A percentile compares a stretch with the other conserved stretches of the same genome.
Evolutionary conservation across 1,140 invertebrate genomes (phyloP).

Genomic region (Solen grandis): DNA sequence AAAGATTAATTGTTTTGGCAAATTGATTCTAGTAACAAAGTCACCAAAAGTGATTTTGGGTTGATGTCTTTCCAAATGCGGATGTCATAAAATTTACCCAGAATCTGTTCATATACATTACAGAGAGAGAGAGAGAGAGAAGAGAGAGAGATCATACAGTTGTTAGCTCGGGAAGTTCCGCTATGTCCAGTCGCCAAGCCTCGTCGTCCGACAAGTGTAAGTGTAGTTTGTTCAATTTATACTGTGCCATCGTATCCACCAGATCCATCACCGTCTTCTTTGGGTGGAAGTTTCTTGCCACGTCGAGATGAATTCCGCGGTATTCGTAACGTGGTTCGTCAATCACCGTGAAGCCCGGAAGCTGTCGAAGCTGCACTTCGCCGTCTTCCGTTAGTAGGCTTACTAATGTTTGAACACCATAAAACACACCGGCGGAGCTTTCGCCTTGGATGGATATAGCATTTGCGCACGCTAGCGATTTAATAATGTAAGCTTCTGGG

Average conservation of each 20-base stretch:
- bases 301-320: slow-evolving; percentile 77
- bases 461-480: slow-evolving; percentile 24
- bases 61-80: no score
- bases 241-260: slow-evolving; percentile 74
- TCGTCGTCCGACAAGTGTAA: slow-evolving; percentile 79
- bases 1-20: no score
- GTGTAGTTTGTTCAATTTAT: slow-evolving; percentile 78
- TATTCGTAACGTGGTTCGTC: slow-evolving; percentile 73
- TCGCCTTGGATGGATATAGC: slow-evolving; percentile 56
- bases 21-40: no score
- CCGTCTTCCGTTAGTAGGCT: slow-evolving; percentile 48
- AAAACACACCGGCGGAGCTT: slow-evolving; percentile 58
- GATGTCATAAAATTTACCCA: no score
- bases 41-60: no score
- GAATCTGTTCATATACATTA: no score
- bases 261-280: slow-evolving; percentile 71
- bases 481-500: slow-evolving; percentile 62
- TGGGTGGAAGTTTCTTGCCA: slow-evolving; percentile 75
- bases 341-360: slow-evolving; percentile 54
- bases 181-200: slow-evolving; percentile 76
- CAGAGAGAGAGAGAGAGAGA: no score
- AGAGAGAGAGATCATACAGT: no score
- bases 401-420: slow-evolving; percentile 66
- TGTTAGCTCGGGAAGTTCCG: slow-evolving; percentile 73
- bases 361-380: slow-evolving; percentile 20